A percentile compares a stretch with the other conserved stretches of the same genome.
Evolutionary conservation across 2,888 invertebrate species (phyloP).

Genomic region (Brenthis hecate): DNA sequence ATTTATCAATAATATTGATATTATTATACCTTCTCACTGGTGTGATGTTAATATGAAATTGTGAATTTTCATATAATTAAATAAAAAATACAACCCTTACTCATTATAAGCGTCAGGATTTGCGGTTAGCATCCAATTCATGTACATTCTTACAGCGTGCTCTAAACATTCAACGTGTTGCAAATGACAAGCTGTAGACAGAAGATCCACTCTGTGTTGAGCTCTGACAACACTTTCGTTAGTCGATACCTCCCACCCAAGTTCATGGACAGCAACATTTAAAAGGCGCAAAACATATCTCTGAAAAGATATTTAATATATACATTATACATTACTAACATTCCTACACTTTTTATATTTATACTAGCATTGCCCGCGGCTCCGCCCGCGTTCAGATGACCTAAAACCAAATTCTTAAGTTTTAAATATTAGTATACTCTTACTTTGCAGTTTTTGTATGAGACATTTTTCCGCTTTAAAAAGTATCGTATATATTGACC

Average conservation of each 20-base stretch:
- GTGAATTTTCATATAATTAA: neutral
- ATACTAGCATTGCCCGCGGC: no score
- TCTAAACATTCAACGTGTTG: constrained; percentile 88
- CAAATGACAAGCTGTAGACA: constrained; percentile 89
- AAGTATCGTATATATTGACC: no score
- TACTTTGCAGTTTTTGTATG: no score
- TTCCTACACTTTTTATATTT: neutral
- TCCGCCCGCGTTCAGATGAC: no score
- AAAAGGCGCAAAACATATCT: constrained; percentile 86
- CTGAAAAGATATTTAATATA: constrained; percentile 66
- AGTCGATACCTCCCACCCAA: constrained; percentile 85
- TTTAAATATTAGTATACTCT: no score
- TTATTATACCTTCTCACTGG: no score
- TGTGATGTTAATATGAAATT: no score
- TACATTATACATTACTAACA: neutral
- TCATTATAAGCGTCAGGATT: constrained; percentile 89
- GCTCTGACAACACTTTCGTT: constrained; percentile 86
- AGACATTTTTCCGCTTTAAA: no score
- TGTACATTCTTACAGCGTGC: constrained; percentile 87
- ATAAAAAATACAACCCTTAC: constrained; percentile 76
- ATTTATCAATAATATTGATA: no score
- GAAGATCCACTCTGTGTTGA: constrained; percentile 87
- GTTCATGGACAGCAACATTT: constrained; percentile 84
- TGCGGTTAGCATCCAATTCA: constrained; percentile 87
- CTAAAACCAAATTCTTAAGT: no score